Evolutionary conservation across 2,797 vertebrate genomes (phyloP).

Genomic region (Xiphophorus birchmanni): DNA sequence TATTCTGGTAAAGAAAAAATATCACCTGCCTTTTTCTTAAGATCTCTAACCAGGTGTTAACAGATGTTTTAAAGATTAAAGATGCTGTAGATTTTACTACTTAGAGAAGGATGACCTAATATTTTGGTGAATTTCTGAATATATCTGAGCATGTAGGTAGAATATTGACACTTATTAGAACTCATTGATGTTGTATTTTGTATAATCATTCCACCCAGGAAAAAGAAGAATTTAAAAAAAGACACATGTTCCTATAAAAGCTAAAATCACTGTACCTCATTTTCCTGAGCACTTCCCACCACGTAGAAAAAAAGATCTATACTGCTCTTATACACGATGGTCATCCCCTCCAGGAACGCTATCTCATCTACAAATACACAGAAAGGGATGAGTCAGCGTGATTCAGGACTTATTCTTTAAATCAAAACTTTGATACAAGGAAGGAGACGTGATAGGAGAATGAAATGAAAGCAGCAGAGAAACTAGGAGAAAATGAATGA

Average conservation of each 20-base stretch:
- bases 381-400: conserved; percentile 1
- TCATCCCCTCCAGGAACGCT: conserved; percentile 88
- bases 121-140: too few relatives aligned
- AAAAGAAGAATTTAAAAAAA: not conserved
- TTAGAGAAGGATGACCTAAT: too few relatives aligned
- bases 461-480: not conserved
- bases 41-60: not conserved
- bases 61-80: not conserved
- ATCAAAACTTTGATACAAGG: not conserved
- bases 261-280: conserved; percentile 81
- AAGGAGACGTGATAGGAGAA: not conserved
- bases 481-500: not conserved
- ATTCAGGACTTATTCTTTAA: not conserved
- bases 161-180: not conserved
- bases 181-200: not conserved
- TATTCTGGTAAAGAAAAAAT: not conserved
- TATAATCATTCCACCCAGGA: not conserved
- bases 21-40: not conserved
- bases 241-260: not conserved
- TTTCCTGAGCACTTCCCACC: conserved; percentile 89
- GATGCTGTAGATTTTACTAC: too few relatives aligned
- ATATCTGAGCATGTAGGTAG: not conserved
- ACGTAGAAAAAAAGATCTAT: conserved; percentile 92
- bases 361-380: conserved; percentile 85
- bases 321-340: conserved; percentile 90